Base-by-base conservation (phyloP, 2,113 vertebrate species). In the Perca flavescens region DNA sequence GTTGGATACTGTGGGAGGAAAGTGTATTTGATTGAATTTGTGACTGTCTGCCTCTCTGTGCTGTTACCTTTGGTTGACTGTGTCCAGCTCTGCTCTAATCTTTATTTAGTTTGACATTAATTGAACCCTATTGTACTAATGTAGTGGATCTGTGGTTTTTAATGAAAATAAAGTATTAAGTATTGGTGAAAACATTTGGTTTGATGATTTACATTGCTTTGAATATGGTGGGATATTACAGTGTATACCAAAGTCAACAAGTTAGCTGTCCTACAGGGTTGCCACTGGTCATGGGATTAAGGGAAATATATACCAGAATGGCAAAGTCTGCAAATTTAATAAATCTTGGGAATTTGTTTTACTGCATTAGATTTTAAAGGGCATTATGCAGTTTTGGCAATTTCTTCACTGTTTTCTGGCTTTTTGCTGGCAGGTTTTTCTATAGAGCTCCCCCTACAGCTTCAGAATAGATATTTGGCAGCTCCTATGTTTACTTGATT, bases 131-230 rank as follows among this genome's bases (percentile, higher is more conserved):
- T 34, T 91, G 77, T 92, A 78, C 5, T 85, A 73, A 87, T 71
- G 58, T 66, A 78, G 61, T 67, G 53, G 46, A 82, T 43, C 31
- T 91, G 60, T 90, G 89, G 62, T 91, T 93, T 93, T 86, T 88
- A 86, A 82, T 15, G 36, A 89, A 92, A 94, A 92, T 91, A 92
- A 93, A 93, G 19, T 17, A 11, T 81, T 80, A 22, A 1, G 62
- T 72, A 56, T 77, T 83, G 64, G 28, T 86, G 62, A 81, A 91
- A 83, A 83, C 65, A 62, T 71, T 71, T 43, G 3, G 28, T 34
- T 67, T 58, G 54, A 58, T 52, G 49, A 31, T 64, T 75, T 82
- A 19, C 31, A 10, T 77, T 74, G 8, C 14, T 79, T 72, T 53
- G 0, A 19, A 77, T 73, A 68, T 50, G 10, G 77, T 78, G 2